Base-by-base conservation (phyloP, 2,113 vertebrate species). In the Melospiza georgiana region DNA sequence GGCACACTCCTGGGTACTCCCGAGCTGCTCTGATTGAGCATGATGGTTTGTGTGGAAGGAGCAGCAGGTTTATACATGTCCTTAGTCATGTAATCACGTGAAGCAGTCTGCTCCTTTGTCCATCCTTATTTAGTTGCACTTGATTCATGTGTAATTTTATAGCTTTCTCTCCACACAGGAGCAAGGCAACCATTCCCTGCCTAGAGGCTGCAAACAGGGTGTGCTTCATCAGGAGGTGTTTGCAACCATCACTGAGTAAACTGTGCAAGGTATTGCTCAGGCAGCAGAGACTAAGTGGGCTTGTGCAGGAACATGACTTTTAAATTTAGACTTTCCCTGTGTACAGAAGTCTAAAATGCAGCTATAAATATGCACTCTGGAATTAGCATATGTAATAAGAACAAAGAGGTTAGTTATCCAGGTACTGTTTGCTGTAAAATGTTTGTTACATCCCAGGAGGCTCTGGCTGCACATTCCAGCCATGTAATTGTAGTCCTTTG, bases 1-100 rank as follows among this genome's bases (percentile, higher is more conserved):
- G 15, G 11, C 11, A 7, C 22, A 0, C 21, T 51, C 28, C n/a
- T 21, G 52, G 68, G 1, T 71, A 15, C 35, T 71, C 15, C 1
- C 2, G 21, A 18, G 30, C 76, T 84, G 35, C 86, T 44, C 5
- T 2, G 16, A 6, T 57, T 30, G 19, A 48, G 10, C 19, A 16
- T 49, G 24, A 21, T 48, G 62, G n/a, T 63, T 87, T 84, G 74
- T 17, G 15, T 46, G 68, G 33, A 62, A 57, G 49, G 33, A 54
- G 18, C 51, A 88, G 4, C 58, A 79, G 24, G 35, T 81, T 43
- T 44, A 6, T 52, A 23, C 41, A 11, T 23, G 57, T 37, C 30
- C 39, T 59, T 71, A 18, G 14, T 77, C 15, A 15, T 82, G 65
- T 84, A 82, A 67, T 28, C 30, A 65, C n/a, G 5, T 44, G 59